phyloP scores from a whole-genome alignment of 2,888 invertebrate genomes.

The Athalia cordata region DNA sequence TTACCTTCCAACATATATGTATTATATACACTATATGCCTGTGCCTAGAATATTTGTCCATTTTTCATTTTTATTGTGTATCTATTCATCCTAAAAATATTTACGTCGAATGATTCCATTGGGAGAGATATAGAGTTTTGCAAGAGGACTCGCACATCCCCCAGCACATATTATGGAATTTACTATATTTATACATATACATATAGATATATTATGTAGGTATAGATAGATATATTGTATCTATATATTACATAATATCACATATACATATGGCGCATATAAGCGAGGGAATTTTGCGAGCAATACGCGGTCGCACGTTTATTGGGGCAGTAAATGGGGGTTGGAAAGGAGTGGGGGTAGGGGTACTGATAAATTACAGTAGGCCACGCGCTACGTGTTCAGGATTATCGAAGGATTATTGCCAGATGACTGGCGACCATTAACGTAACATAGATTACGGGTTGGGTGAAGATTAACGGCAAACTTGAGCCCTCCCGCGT shows the following conservation, averaged over 20 bases:
- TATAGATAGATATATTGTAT: not conserved
- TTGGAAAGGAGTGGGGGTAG: not conserved
- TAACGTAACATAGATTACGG: constrained; percentile 44
- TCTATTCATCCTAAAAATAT: too few relatives aligned
- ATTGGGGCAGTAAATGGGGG: constrained; percentile 13
- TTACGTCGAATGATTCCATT: too few relatives aligned
- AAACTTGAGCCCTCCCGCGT: constrained; percentile 24
- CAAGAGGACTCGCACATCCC: too few relatives aligned
- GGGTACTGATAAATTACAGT: constrained; percentile 42
- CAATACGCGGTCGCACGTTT: not conserved
- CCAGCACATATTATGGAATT: not conserved
- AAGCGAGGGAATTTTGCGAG: not conserved
- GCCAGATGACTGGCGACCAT: constrained; percentile 42
- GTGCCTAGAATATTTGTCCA: too few relatives aligned
- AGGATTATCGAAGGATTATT: constrained; percentile 44
- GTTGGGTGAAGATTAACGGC: constrained; percentile 40
- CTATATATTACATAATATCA: not conserved
- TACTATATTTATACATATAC: not conserved
- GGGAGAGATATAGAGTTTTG: too few relatives aligned
- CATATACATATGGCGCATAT: not conserved
- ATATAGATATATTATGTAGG: not conserved
- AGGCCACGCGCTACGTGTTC: constrained; percentile 42
- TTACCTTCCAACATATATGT: too few relatives aligned
- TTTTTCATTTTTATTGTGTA: too few relatives aligned
- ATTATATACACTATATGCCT: too few relatives aligned